A percentile compares a stretch with the other conserved stretches of the same genome.
phyloP scores from a whole-genome alignment of 2,888 invertebrate species.

The Hypomecis punctinalis region DNA sequence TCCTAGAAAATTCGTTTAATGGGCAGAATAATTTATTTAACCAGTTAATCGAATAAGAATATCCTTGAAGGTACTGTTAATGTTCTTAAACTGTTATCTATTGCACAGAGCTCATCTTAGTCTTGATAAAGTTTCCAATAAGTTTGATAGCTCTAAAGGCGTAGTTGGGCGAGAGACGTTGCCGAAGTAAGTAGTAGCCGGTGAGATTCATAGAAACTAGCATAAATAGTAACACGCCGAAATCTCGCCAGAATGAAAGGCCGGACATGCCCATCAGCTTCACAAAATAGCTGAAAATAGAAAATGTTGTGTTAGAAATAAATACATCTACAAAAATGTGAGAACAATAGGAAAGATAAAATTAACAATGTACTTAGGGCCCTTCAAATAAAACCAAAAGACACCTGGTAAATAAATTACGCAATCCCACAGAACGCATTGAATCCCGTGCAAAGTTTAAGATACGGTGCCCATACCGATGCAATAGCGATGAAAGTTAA shows the following conservation, averaged over 20 bases:
- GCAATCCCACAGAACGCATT: no score
- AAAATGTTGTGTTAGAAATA: no score
- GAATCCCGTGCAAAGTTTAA: no score
- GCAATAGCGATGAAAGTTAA: no score
- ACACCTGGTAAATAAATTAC: no score
- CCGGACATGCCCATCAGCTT: constrained; percentile 90
- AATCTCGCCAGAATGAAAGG: constrained; percentile 88
- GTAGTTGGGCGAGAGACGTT: constrained; percentile 88
- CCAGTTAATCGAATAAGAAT: neutral
- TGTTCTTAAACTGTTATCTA: constrained; percentile 6
- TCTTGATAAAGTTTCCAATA: constrained; percentile 88
- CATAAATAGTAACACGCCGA: constrained; percentile 86
- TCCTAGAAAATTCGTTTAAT: no score
- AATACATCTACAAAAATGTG: no score
- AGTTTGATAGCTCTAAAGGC: constrained; percentile 89
- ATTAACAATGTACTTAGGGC: no score
- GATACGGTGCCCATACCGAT: no score
- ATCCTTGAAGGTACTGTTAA: neutral
- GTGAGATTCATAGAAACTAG: constrained; percentile 87
- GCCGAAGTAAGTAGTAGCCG: constrained; percentile 89
- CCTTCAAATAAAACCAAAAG: no score
- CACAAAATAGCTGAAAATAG: constrained; percentile 86
- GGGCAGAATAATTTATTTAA: no score
- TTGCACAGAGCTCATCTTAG: constrained; percentile 77
- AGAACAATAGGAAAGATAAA: neutral